These are phyloP conservation scores for Cryptocephalus moraei DNA, from an alignment of 2,888 invertebrate species.

Conservation along the genomic window DNA sequence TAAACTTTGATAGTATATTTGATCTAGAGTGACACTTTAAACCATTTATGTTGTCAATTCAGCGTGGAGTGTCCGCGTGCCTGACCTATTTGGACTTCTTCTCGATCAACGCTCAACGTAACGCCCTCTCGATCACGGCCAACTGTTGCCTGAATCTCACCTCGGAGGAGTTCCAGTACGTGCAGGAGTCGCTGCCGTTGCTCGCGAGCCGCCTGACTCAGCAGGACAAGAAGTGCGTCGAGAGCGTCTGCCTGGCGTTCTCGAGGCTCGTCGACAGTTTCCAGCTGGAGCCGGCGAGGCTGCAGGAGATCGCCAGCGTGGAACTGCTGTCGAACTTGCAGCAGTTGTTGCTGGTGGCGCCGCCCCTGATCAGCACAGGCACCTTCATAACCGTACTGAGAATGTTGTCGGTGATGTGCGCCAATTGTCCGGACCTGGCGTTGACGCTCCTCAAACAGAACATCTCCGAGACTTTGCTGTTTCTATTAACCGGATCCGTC, in stretches of 20 bases:
- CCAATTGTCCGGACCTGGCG: slow-evolving; percentile 89
- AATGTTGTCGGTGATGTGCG: slow-evolving; percentile 94
- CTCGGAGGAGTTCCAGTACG: slow-evolving; percentile 88
- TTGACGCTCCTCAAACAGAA: slow-evolving; percentile 86
- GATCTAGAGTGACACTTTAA: no score
- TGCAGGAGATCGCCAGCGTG: slow-evolving; percentile 87
- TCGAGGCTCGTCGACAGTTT: slow-evolving; percentile 94
- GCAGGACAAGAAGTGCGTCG: slow-evolving; percentile 96
- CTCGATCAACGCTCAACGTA: slow-evolving; percentile 94
- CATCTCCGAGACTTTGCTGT: slow-evolving; percentile 90
- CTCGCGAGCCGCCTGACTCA: slow-evolving; percentile 71
- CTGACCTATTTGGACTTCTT: slow-evolving; percentile 97
- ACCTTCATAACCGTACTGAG: slow-evolving; percentile 95
- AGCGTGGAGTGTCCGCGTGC: slow-evolving; percentile 94
- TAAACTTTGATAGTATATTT: no score
- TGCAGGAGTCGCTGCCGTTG: slow-evolving; percentile 77
- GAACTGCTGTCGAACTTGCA: slow-evolving; percentile 87
- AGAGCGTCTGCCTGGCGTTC: slow-evolving; percentile 93
- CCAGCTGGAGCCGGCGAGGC: slow-evolving; percentile 78
- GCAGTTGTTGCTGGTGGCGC: slow-evolving; percentile 86
- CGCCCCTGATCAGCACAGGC: slow-evolving; percentile 87
- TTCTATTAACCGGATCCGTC: slow-evolving; percentile 85
- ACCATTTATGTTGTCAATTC: slow-evolving; percentile 23
- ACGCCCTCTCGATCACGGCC: slow-evolving; percentile 91
- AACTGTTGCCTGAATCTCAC: slow-evolving; percentile 95